Percentiles rank a stretch among this genome's conserved stretches.
phyloP scores from a whole-genome alignment of 2,797 vertebrate species.

The Remorina albescens region DNA sequence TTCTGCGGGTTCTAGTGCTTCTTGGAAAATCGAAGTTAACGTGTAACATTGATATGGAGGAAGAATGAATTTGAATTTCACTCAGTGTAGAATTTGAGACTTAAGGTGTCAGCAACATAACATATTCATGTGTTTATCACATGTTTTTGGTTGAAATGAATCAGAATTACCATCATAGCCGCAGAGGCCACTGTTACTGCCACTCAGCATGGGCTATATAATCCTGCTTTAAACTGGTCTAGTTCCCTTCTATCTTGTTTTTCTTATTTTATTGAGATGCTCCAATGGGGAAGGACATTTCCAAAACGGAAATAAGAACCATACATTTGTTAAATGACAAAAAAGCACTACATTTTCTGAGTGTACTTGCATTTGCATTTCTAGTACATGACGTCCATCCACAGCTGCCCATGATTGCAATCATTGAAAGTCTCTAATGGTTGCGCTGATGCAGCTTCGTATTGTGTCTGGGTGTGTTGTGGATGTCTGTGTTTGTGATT shows the following conservation, averaged over 20 bases:
- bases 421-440: conserved; percentile 34
- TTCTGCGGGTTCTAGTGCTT: too few relatives aligned
- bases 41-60: neutral
- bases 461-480: conserved; percentile 2
- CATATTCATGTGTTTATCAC: too few relatives aligned
- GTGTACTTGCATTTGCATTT: too few relatives aligned
- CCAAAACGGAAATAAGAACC: neutral
- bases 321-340: conserved; percentile 11
- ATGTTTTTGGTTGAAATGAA: neutral
- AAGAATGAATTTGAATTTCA: neutral
- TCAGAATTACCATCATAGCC: neutral
- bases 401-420: neutral
- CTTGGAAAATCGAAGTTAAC: neutral
- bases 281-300: neutral
- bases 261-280: too few relatives aligned
- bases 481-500: conserved; percentile 9
- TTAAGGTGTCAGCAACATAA: too few relatives aligned
- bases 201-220: neutral
- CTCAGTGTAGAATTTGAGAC: too few relatives aligned
- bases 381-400: too few relatives aligned
- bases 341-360: neutral
- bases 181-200: neutral
- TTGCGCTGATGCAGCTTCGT: neutral
- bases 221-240: neutral
- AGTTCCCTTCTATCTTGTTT: too few relatives aligned